These are phyloP conservation scores for Xestobium rufovillosum DNA, from an alignment of 2,888 invertebrate species.

Conservation along the genomic window DNA sequence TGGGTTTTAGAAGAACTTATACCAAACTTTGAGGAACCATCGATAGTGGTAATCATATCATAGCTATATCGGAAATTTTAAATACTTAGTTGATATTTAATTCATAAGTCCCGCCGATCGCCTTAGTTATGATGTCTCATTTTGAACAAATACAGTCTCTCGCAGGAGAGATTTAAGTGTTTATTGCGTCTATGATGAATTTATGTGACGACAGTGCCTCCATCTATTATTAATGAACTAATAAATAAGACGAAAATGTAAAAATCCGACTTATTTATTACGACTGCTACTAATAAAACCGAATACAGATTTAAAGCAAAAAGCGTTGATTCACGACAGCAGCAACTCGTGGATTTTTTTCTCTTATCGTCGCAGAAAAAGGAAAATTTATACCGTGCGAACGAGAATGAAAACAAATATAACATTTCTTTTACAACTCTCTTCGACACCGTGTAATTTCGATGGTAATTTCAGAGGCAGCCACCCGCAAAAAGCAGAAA, in stretches of 20 bases:
- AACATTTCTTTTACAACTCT: constrained; percentile 35
- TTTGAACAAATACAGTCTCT: constrained; percentile 2
- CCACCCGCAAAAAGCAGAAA: constrained; percentile 27
- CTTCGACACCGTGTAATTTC: constrained; percentile 35
- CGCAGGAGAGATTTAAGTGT: constrained; percentile 3
- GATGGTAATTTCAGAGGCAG: constrained; percentile 32
- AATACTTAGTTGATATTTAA: no score
- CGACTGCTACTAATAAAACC: constrained; percentile 29
- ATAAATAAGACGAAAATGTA: constrained; percentile 28
- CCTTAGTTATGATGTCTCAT: constrained; percentile 2
- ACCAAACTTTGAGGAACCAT: no score
- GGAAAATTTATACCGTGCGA: constrained; percentile 39
- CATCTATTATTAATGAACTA: constrained; percentile 31
- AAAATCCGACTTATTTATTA: constrained; percentile 31
- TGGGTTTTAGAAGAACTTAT: no score
- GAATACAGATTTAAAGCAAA: constrained; percentile 13
- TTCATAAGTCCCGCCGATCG: background rate
- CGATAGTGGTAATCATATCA: no score
- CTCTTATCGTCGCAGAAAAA: constrained; percentile 30
- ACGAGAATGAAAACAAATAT: constrained; percentile 37
- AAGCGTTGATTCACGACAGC: constrained; percentile 5
- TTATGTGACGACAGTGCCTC: constrained; percentile 22
- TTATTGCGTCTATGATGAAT: constrained; percentile 18
- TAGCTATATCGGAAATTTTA: no score
- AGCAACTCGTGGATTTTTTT: constrained; percentile 24